These are phyloP conservation scores for Synaphobranchus kaupii DNA, from an alignment of 2,797 vertebrate genomes.

Conservation along the genomic window DNA sequence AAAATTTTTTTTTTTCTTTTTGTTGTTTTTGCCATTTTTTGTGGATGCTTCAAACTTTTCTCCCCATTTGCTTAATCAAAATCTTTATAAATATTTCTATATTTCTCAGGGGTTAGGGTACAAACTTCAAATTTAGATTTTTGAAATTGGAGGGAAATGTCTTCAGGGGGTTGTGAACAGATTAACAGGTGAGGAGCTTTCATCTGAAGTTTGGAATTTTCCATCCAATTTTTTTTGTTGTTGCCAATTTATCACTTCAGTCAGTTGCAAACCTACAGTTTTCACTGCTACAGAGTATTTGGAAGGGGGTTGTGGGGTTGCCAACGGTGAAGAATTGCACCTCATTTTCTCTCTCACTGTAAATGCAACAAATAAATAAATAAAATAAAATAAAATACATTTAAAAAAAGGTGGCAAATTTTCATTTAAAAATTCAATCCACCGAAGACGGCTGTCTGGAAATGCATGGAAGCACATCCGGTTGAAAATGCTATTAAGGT, in stretches of 20 bases:
- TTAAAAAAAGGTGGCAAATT: conserved; percentile 36
- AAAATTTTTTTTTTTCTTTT: too few species aligned
- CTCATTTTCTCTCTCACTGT: neutral
- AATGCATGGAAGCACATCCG: conserved; percentile 25
- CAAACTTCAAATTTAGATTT: neutral
- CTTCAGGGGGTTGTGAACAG: neutral
- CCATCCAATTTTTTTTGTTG: conserved; percentile 13
- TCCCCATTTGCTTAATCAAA: conserved; percentile 13
- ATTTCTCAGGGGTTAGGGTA: neutral
- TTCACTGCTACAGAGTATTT: conserved; percentile 18
- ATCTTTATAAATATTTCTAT: neutral
- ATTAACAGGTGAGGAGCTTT: conserved; percentile 18
- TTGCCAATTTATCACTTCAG: conserved; percentile 10
- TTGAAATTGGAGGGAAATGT: neutral
- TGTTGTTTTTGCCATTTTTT: too few species aligned
- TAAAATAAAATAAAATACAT: neutral
- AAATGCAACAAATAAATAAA: conserved; percentile 22
- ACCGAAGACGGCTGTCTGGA: conserved; percentile 5
- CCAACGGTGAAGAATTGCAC: neutral
- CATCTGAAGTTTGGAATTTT: conserved; percentile 1
- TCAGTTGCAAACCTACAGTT: conserved; percentile 11
- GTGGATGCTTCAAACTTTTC: neutral
- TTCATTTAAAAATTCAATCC: conserved; percentile 49
- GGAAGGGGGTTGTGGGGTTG: conserved; percentile 16
- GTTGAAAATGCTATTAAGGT: conserved; percentile 43